These are phyloP conservation scores for Agapornis canus DNA, from an alignment of 2,797 vertebrate genomes.

Conservation along the genomic window DNA sequence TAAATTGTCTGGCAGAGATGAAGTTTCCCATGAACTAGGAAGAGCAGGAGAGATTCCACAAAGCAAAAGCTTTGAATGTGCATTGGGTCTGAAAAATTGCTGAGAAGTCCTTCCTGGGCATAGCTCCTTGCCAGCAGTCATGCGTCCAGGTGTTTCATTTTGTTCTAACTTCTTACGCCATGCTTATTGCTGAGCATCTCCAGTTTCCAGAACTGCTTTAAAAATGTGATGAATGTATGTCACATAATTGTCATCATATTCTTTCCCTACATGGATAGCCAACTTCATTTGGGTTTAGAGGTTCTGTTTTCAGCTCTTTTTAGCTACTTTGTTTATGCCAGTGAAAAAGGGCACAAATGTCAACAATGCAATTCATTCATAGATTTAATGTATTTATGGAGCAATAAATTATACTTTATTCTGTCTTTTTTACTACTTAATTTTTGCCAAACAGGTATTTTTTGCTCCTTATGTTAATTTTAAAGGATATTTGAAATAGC, in stretches of 20 bases:
- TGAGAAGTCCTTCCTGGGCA: neutral
- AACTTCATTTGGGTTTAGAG: neutral
- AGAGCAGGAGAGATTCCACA: neutral
- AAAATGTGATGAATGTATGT: neutral
- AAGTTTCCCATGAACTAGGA: conserved; percentile 19
- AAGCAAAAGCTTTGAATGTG: neutral
- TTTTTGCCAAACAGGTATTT: neutral
- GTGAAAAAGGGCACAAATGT: neutral
- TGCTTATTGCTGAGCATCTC: neutral
- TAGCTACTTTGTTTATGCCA: neutral
- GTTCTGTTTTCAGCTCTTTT: neutral
- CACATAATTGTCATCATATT: neutral
- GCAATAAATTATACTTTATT: neutral
- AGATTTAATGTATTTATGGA: neutral
- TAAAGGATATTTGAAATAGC: neutral
- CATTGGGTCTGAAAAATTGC: neutral
- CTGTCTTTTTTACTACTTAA: neutral
- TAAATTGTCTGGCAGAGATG: conserved; percentile 1
- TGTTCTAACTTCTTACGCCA: neutral
- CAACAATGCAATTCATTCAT: neutral
- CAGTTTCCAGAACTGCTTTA: neutral
- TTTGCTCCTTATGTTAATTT: neutral
- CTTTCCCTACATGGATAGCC: neutral
- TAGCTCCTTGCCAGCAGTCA: neutral
- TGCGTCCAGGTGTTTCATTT: neutral